Evolutionary conservation across 1,140 invertebrate genomes (phyloP), one percentile per base, ranked within the genome.

Genomic region (Agrilus planipennis): DNA sequence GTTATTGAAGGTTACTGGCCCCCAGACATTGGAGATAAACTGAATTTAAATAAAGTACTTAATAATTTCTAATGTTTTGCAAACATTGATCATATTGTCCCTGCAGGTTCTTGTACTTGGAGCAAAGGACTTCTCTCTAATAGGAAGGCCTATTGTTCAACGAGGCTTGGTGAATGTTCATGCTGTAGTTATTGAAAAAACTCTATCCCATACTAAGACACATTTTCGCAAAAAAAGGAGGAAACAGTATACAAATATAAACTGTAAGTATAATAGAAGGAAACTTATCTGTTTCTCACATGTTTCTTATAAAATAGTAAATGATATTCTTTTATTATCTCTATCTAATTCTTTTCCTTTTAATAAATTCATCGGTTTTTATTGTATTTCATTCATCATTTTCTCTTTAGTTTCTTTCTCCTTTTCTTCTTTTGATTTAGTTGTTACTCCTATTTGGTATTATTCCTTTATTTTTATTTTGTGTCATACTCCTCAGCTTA

Each of bases 151-250:
- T 1, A 45, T 93, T 11, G 62, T 94, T 6, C 78, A 84, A 56
- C 68, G 70, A 18, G 79, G 80, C 34, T 58, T 87, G 20, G 83
- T 89, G 0, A 65, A 69, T 34, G 71, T 95, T 1, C 76, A 84
- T 45, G 89, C 84, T 0, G 92, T 87, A 21, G 76, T 95, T 4
- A 79, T 95, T 32, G 89, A 91, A 47, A 93, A 94, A 62, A 87
- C 84, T 1, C 64, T 93, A 1, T 87, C 85, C 1, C 77, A 89
- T 49, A 87, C 81, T 1, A 84, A 81, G 58, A 80, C 79, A 34
- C 69, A 77, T 52, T 89, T 88, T 55, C 71, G 70, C 15, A 79
- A 83, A 57, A 80, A 70, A 50, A 70, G 71, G 48, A 77, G 84
- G 60, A 84, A 88, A 64, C 81, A 86, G 46, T 85, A 70, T 52